A percentile compares a stretch with the other conserved stretches of the same genome.
Evolutionary conservation across 2,113 vertebrate genomes (phyloP).

Genomic region (Lepus europaeus): DNA sequence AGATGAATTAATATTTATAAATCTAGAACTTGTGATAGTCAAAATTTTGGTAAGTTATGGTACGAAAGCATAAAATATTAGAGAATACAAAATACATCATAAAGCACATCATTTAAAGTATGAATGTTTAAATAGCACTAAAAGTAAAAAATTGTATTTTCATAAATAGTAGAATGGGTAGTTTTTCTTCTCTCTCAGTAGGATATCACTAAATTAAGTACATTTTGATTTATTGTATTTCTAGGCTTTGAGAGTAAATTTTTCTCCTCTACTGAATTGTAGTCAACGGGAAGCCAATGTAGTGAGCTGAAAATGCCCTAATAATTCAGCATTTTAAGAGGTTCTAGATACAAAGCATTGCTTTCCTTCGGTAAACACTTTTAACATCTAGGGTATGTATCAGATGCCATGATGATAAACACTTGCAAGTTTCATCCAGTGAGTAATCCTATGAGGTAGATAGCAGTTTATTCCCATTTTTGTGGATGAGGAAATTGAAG

Average conservation of each 20-base stretch:
- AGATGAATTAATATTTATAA: conserved; percentile 45
- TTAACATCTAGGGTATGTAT: background rate
- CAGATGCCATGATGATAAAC: background rate
- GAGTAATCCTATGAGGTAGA: background rate
- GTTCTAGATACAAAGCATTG: background rate
- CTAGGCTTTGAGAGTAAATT: background rate
- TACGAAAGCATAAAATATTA: background rate
- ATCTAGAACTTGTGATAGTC: conserved; percentile 48
- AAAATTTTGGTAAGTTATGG: conserved; percentile 45
- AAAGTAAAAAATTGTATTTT: background rate
- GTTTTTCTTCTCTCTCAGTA: background rate
- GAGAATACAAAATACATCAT: background rate
- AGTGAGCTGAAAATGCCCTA: background rate
- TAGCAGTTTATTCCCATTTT: background rate
- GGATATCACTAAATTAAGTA: background rate
- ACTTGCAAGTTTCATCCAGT: background rate
- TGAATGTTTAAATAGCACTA: background rate
- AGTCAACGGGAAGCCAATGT: background rate
- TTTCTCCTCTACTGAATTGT: background rate
- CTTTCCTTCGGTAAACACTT: background rate
- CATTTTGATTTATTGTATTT: background rate
- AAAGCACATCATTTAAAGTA: background rate
- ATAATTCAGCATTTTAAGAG: background rate
- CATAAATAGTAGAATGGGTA: background rate
- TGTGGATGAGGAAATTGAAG: background rate